phyloP scores from a whole-genome alignment of 2,888 invertebrate species.

The Drosophila longiperda region DNA sequence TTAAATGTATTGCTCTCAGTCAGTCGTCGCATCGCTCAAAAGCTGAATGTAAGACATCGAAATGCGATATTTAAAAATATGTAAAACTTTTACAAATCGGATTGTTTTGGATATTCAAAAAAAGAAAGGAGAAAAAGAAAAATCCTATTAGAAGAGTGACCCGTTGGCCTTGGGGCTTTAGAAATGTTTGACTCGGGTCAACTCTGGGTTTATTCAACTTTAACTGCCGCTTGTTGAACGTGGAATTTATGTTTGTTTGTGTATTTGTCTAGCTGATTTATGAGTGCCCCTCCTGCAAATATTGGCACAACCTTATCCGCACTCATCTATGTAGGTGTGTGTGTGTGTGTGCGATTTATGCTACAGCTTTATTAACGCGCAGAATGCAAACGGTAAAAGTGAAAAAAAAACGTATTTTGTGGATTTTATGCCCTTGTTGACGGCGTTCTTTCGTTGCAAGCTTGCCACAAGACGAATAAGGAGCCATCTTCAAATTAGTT shows the following conservation, averaged over 20 bases:
- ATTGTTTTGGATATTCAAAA: neutral
- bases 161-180: neutral
- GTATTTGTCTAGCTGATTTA: constrained; percentile 74
- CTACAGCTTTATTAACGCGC: constrained; percentile 63
- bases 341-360: constrained; percentile 47
- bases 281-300: constrained; percentile 61
- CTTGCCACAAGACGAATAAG: neutral
- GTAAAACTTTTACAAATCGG: neutral
- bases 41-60: neutral
- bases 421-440: constrained; percentile 5
- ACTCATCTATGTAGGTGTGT: constrained; percentile 7
- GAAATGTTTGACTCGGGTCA: constrained; percentile 16
- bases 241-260: constrained; percentile 15
- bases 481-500: neutral
- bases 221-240: constrained; percentile 11
- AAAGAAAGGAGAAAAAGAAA: constrained; percentile 43
- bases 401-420: constrained; percentile 30
- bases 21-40: neutral
- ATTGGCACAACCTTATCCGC: constrained; percentile 60
- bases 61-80: neutral
- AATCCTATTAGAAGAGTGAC: constrained; percentile 32
- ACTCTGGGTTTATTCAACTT: constrained; percentile 63
- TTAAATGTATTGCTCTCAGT: neutral
- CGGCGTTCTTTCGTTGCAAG: neutral
- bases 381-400: constrained; percentile 33